Conservation (phyloP, 2,888 invertebrate genomes). For the Volucella bombylans region DNA sequence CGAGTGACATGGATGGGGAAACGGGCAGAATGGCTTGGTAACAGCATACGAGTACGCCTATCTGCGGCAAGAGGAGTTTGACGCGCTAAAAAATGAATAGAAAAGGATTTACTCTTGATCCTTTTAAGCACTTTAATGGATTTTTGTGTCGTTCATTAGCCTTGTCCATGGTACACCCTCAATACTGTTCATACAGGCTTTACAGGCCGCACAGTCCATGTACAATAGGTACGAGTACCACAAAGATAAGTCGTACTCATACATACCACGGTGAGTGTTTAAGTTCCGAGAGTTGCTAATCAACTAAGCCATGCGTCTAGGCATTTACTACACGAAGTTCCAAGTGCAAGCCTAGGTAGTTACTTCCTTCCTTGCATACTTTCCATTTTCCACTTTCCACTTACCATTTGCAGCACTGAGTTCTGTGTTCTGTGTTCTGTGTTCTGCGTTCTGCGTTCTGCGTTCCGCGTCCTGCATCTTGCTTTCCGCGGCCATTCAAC, state of each 20-base stretch:
- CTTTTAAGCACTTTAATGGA: conserved; percentile 65
- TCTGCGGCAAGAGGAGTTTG: conserved; percentile 39
- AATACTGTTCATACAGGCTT: too few species aligned
- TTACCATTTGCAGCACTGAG: too few species aligned
- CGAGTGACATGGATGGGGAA: conserved; percentile 45
- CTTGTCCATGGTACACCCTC: conserved; percentile 43
- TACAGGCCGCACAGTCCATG: too few species aligned
- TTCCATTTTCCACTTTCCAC: conserved; percentile 1
- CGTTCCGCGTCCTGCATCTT: neutral
- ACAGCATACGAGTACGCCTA: neutral
- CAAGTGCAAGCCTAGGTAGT: conserved; percentile 70
- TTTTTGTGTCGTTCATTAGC: conserved; percentile 71
- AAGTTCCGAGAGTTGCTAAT: conserved; percentile 71
- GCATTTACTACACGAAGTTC: conserved; percentile 46
- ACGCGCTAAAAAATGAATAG: conserved; percentile 58
- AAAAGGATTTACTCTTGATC: conserved; percentile 14
- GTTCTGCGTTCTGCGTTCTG: conserved; percentile 1
- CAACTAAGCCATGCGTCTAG: conserved; percentile 58
- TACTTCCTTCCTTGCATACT: conserved; percentile 64
- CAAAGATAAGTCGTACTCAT: neutral
- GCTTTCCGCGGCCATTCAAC: conserved; percentile 52
- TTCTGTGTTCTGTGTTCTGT: too few species aligned
- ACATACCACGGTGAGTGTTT: conserved; percentile 34
- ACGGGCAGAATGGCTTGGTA: conserved; percentile 5
- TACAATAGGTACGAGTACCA: too few species aligned